Percentiles rank a stretch among this genome's conserved stretches.
These are phyloP conservation scores for Lithophane ornitopus DNA, from an alignment of 2,888 invertebrate species.

Conservation along the genomic window DNA sequence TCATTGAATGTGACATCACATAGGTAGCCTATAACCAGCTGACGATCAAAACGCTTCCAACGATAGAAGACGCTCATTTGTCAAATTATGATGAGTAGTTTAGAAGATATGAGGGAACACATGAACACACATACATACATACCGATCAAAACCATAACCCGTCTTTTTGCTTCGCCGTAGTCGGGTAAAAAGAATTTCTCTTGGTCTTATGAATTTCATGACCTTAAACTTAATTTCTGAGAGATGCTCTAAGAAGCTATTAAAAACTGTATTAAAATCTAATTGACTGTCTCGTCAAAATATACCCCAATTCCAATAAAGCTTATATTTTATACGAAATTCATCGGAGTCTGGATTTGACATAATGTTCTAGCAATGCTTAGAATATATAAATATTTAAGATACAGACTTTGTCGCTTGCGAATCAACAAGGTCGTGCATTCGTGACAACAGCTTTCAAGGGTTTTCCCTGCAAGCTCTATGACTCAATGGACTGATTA, in stretches of 20 bases:
- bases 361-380: not conserved
- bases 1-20: no score
- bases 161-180: no score
- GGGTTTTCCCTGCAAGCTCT: constrained; percentile 14
- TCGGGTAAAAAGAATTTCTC: no score
- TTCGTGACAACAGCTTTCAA: not conserved
- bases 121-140: no score
- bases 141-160: no score
- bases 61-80: no score
- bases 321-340: not conserved
- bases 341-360: no score
- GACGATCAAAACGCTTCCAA: no score
- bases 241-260: not conserved
- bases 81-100: no score
- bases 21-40: no score
- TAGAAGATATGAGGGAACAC: no score
- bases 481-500: constrained; percentile 17
- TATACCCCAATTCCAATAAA: not conserved
- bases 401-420: not conserved
- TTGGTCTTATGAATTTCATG: not conserved
- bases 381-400: no score
- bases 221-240: not conserved
- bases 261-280: not conserved
- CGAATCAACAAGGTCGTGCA: not conserved
- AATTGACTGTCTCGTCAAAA: not conserved